Evolutionary conservation across 2,797 vertebrate genomes (phyloP).

Genomic region (Myiothlypis coronata): DNA sequence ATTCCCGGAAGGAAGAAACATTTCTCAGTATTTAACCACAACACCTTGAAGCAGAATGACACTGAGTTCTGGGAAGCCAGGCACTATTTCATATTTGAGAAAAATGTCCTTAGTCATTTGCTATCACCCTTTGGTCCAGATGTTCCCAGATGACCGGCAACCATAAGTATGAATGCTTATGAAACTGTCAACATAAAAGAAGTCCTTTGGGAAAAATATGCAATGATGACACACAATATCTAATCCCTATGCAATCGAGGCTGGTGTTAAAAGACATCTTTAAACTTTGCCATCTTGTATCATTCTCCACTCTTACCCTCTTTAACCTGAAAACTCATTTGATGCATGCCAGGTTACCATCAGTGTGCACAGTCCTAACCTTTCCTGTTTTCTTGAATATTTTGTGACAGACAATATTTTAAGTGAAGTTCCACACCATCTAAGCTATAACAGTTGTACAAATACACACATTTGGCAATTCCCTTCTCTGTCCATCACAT

Average conservation of each 20-base stretch:
- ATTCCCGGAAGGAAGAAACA: not conserved
- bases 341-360: not conserved
- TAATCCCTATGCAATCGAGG: not conserved
- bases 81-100: not conserved
- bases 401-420: not conserved
- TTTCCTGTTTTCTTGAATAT: not conserved
- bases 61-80: not conserved
- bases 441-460: not conserved
- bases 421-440: not conserved
- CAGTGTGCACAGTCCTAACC: not conserved
- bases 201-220: not conserved
- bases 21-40: not conserved
- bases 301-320: not conserved
- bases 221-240: not conserved
- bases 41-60: not conserved
- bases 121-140: not conserved
- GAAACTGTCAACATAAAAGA: not conserved
- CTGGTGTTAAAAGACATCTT: not conserved
- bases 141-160: not conserved
- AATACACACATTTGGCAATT: not conserved
- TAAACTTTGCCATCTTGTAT: not conserved
- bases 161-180: not conserved
- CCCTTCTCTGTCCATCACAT: not conserved
- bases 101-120: not conserved
- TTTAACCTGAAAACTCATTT: not conserved